Base-by-base conservation (phyloP, 2,888 invertebrate genomes). In the Spisula solida region DNA sequence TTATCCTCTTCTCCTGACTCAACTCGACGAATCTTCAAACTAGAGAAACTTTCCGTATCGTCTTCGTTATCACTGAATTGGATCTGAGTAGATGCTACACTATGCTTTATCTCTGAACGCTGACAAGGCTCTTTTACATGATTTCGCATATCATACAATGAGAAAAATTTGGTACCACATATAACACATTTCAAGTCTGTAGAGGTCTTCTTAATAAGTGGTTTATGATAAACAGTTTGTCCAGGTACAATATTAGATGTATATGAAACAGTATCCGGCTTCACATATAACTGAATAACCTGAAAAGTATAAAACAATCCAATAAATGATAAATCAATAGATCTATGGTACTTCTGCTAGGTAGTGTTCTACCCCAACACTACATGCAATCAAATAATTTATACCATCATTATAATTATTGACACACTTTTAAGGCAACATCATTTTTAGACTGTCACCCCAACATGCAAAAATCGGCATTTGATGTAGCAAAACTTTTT, bases 71-170 rank as follows among this genome's bases (percentile, higher is more conserved):
- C 88, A 79, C 70, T 88, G 8, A 87, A 81, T 60, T 90, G 56
- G 56, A 79, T 41, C 66, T 86, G 86, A 25, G 80, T 86, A 20
- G 29, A 66, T 14, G 41, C 79, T 51, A 80, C 48, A 85, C 41
- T 88, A 2, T 82, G 81, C 12, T 81, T 66, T 16, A 75, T 10
- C 48, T 85, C 85, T 25, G 86, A 82, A 87, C 85, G 92, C 70
- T 92, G 94, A 82, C 94, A 95, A 34, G 94, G 94, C 60, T 93
- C 90, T 87, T 93, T 94, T 14, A 95, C 95, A 93, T 95, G 95
- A 20, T 93, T 92, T 55, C 93, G 91, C 94, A 95, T 95, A 79
- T 94, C 93, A 81, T 94, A 92, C 51, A 95, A 84, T 0, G 93
- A 93, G 1, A 84, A 70, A 91, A 95, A 95, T 87, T 92, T 93